Base-by-base conservation (phyloP, 2,797 vertebrate species). In the Falco naumanni region DNA sequence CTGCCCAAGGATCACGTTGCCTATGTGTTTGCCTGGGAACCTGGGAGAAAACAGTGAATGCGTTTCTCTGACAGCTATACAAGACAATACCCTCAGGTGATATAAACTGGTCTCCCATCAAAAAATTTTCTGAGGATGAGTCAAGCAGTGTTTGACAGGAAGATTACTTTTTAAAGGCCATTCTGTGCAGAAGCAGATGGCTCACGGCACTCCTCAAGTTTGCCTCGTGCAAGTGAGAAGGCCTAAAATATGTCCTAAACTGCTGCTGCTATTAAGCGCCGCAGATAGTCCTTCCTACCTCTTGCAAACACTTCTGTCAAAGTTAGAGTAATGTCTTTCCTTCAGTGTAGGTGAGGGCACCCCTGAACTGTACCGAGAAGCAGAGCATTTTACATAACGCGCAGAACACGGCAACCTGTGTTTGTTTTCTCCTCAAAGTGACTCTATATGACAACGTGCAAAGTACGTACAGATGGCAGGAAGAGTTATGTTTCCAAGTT, bases 131-230 rank as follows among this genome's bases (percentile, higher is more conserved):
- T 54, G 71, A 93, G 54, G 18, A 69, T 75, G 91, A 88, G 78
- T 91, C 84, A 89, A 93, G 16, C 50, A 3, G 9, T 61, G 13
- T 31, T 51, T 93, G 87, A 93, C 81, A 87, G 59, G 75, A 68
- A 39, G 45, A 79, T 76, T 66, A 9, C 65, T 91, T 93, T 92
- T 84, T 75, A 45, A 78, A 92, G 81, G 60, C 77, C 5, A 0
- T 68, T 95, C 37, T 91, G 57, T 93, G 75, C 57, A 72, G 87
- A n/a, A 94, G 75, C 96, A 95, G 93, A 94, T 96, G 95, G 96
- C 79, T 93, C 2, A 0, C 41, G 71, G 75, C 54, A 5, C 65
- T 75, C 79, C 45, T 39, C 5, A 87, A 89, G 50, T 66, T 95
- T 92, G 69, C 71, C 75, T 93, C 0, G 1, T 83, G 65, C 64